Evolutionary conservation across 2,113 vertebrate species (phyloP).

Genomic region (Tachysurus vachellii): DNA sequence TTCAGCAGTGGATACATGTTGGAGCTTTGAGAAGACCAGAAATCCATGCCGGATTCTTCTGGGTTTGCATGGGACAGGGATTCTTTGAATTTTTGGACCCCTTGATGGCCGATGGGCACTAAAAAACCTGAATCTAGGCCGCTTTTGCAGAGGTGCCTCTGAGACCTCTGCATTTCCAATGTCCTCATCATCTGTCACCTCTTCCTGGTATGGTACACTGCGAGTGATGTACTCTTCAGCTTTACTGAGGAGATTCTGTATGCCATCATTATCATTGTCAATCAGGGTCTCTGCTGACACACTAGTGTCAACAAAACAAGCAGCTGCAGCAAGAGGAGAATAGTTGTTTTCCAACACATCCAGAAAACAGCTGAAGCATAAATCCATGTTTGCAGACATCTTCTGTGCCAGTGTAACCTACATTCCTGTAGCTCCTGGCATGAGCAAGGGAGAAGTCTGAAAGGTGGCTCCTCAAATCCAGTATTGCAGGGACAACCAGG

Average conservation of each 20-base stretch:
- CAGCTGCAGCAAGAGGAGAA: too few relatives aligned
- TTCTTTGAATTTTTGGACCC: too few relatives aligned
- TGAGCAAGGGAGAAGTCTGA: background rate
- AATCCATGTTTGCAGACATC: too few relatives aligned
- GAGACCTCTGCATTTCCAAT: too few relatives aligned
- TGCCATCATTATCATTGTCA: background rate
- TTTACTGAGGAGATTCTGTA: background rate
- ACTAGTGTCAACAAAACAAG: too few relatives aligned
- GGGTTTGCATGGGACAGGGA: too few relatives aligned
- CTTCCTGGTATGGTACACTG: background rate
- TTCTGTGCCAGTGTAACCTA: background rate
- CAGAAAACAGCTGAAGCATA: too few relatives aligned
- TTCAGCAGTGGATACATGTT: too few relatives aligned
- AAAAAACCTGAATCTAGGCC: background rate
- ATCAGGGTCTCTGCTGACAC: background rate
- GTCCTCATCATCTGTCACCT: background rate
- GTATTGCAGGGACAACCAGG: background rate
- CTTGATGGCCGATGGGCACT: background rate
- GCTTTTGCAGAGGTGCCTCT: background rate
- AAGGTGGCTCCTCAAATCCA: background rate
- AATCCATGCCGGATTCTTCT: too few relatives aligned
- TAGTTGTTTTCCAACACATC: background rate
- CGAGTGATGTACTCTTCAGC: background rate
- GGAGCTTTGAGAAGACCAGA: too few relatives aligned
- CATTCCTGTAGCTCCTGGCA: background rate